Percentiles rank a stretch among this genome's conserved stretches.
These are phyloP conservation scores for Aplocera efformata DNA, from an alignment of 2,888 invertebrate genomes.

Conservation along the genomic window DNA sequence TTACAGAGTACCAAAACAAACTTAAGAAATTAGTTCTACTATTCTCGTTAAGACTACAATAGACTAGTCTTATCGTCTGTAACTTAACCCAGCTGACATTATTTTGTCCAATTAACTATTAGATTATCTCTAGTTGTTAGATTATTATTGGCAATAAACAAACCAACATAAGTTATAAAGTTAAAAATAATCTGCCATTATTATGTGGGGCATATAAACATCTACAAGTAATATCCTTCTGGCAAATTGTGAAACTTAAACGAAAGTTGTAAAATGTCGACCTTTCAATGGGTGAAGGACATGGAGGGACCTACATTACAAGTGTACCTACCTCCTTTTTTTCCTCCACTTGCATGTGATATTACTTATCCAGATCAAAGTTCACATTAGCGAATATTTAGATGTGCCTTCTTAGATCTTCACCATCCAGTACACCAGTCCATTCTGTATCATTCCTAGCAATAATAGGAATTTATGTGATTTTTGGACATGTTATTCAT, in stretches of 20 bases:
- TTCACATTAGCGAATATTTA: constrained; percentile 41
- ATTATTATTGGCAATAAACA: constrained; percentile 18
- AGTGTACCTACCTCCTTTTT: constrained; percentile 2
- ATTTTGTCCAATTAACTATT: constrained; percentile 15
- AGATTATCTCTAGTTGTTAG: constrained; percentile 21
- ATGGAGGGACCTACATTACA: constrained; percentile 4
- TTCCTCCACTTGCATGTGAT: constrained; percentile 23
- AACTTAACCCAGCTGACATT: constrained; percentile 7
- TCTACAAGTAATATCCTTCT: not conserved
- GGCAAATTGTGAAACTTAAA: not conserved
- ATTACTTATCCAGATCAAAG: constrained; percentile 39
- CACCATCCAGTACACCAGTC: constrained; percentile 66
- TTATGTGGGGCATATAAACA: not conserved
- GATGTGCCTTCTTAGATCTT: constrained; percentile 65
- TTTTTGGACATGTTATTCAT: too few relatives aligned
- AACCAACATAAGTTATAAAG: constrained; percentile 16
- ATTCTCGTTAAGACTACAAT: constrained; percentile 16
- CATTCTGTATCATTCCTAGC: constrained; percentile 26
- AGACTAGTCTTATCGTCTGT: constrained; percentile 20
- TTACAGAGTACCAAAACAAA: constrained; percentile 8
- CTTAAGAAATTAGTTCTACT: constrained; percentile 10
- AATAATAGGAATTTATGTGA: too few relatives aligned
- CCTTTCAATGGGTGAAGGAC: constrained; percentile 1
- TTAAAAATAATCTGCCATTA: constrained; percentile 1
- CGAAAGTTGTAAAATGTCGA: not conserved